A percentile compares a stretch with the other conserved stretches of the same genome.
Conservation (phyloP, 2,113 vertebrate species). For the Empidonax traillii region DNA sequence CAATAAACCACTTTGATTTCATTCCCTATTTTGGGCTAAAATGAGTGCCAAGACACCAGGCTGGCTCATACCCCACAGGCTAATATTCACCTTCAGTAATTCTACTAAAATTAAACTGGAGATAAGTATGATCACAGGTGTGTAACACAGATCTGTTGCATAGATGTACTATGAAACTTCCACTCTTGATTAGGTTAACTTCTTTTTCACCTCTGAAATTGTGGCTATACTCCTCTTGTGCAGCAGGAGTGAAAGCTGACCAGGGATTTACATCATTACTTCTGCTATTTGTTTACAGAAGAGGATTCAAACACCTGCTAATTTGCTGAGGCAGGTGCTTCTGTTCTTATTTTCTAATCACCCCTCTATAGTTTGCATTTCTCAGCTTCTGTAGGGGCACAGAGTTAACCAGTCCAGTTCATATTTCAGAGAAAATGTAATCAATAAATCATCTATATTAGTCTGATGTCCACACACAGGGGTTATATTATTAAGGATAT, state of each 20-base stretch:
- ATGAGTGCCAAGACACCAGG: background rate
- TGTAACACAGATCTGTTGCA: background rate
- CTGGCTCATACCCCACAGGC: background rate
- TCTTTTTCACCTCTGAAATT: background rate
- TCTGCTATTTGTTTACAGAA: conserved; percentile 21
- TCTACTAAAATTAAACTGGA: background rate
- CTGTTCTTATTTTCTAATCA: background rate
- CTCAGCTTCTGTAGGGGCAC: conserved; percentile 6
- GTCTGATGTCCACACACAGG: conserved; percentile 45
- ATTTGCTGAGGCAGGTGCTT: conserved; percentile 53
- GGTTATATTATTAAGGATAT: conserved; percentile 67
- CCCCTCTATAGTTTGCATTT: conserved; percentile 5
- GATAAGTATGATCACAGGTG: background rate
- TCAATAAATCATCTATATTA: conserved; percentile 70
- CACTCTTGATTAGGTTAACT: background rate
- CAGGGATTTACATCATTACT: background rate
- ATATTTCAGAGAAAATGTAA: conserved; percentile 63
- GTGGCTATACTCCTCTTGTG: background rate
- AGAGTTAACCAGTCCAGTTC: conserved; percentile 49
- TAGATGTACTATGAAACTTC: background rate
- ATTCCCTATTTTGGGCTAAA: background rate
- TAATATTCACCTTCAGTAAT: background rate
- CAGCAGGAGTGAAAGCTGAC: background rate
- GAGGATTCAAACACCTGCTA: conserved; percentile 54
- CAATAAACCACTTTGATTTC: background rate